Conservation (phyloP, 2,888 invertebrate genomes). For the Ptychoptera contaminata region DNA sequence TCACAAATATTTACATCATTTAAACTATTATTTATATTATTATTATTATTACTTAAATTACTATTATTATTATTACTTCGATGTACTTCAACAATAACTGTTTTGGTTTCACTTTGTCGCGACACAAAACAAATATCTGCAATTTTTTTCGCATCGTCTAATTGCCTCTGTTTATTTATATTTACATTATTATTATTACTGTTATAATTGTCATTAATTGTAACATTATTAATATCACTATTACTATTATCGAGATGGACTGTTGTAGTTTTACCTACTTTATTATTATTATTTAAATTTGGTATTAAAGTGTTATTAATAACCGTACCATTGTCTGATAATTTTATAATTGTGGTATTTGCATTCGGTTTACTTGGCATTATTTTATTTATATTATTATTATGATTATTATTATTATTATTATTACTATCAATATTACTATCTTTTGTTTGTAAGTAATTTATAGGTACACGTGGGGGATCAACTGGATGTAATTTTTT, state of each 20-base stretch:
- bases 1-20: background rate
- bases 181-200: background rate
- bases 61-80: conserved; percentile 27
- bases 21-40: conserved; percentile 4
- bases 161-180: conserved; percentile 8
- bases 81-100: conserved; percentile 64
- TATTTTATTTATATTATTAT: background rate
- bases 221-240: background rate
- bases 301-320: conserved; percentile 42
- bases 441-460: background rate
- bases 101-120: conserved; percentile 39
- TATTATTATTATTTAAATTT: conserved; percentile 9
- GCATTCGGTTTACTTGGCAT: background rate
- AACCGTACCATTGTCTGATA: conserved; percentile 54
- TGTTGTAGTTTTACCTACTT: background rate
- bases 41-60: conserved; percentile 10
- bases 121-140: conserved; percentile 31
- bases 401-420: background rate
- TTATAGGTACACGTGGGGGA: background rate
- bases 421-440: background rate
- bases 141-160: conserved; percentile 15
- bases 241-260: background rate
- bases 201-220: background rate
- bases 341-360: conserved; percentile 56
- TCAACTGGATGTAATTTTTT: background rate